Base-by-base conservation (phyloP, 2,888 invertebrate species). In the Agonopterix alstromeriana region DNA sequence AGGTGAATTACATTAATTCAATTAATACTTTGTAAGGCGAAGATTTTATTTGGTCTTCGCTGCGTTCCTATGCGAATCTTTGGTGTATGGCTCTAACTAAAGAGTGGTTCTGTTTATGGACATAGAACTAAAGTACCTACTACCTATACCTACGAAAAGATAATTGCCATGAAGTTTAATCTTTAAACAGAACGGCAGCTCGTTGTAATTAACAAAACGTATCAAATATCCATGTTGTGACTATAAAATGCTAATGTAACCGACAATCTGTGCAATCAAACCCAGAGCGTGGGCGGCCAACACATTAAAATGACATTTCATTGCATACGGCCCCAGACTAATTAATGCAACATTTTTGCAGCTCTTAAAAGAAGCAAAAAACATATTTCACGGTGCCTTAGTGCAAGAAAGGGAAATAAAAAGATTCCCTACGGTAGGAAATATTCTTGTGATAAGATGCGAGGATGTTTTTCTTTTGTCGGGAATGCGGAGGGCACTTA, bases 301-400 rank as follows among this genome's bases (percentile, higher is more conserved):
- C 45, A 44, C 40, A 48, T 48, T 48, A 49, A 51, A 48, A 40
- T 10, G 36, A 46, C 43, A 49, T 45, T 50, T 47, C 47, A 38
- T 42, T 47, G 49, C 45, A 38, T 47, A 43, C 43, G 45, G 46
- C 41, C 35, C 1, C 4, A 27, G 27, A 42, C 46, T 52, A 48
- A 54, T 50, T 54, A 52, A 50, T 36, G 46, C 48, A 47, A 54
- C 50, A 46, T 48, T 51, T 53, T 50, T 45, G 42, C 43, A 11
- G 42, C 38, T 27, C 35, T 43, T 35, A 45, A 47, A 44, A 47
- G 41, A 43, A 50, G 47, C 47, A 50, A 52, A 55, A 46, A 47
- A 5, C 46, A 52, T 42, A 35, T 45, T 42, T 27, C 46, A 46
- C 46, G 48, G 41, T 46, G 36, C 46, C 10, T 48, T 46, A 47